Percentiles rank a stretch among this genome's conserved stretches.
phyloP scores from a whole-genome alignment of 2,113 vertebrate genomes.

The Herpetotheres cachinnans region DNA sequence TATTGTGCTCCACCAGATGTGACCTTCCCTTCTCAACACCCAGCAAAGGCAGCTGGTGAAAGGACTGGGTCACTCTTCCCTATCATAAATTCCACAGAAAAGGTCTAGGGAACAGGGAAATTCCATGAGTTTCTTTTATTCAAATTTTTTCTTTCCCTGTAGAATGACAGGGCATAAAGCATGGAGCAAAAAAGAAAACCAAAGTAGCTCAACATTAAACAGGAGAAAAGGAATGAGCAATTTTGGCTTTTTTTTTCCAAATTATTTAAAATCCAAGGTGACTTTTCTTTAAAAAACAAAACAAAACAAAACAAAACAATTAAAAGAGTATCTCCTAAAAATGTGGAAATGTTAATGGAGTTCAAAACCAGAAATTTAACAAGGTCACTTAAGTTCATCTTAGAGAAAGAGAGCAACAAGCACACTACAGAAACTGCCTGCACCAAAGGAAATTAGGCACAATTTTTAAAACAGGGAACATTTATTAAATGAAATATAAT shows the following conservation, averaged over 20 bases:
- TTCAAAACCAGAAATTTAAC: not conserved
- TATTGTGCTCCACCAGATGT: not conserved
- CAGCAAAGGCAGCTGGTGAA: not conserved
- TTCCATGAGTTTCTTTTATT: not conserved
- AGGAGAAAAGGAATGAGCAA: not conserved
- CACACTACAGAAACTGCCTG: not conserved
- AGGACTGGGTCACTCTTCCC: not conserved
- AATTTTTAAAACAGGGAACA: not conserved
- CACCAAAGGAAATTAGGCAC: not conserved
- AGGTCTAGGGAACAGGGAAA: not conserved
- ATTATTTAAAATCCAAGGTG: not conserved
- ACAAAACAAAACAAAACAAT: rapidly evolving
- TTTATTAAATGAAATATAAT: not conserved
- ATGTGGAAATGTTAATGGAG: not conserved
- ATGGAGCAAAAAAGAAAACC: not conserved
- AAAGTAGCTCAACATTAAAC: not conserved
- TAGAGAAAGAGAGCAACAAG: not conserved
- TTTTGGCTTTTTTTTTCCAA: not conserved
- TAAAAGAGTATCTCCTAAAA: not conserved
- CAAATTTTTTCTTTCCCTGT: not conserved
- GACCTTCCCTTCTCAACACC: not conserved
- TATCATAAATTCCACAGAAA: not conserved
- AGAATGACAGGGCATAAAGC: not conserved
- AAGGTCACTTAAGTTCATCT: not conserved
- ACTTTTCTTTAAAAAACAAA: not conserved